These are phyloP conservation scores for Sinocyclocheilus rhinocerous DNA, from an alignment of 2,113 vertebrate species.

Conservation along the genomic window DNA sequence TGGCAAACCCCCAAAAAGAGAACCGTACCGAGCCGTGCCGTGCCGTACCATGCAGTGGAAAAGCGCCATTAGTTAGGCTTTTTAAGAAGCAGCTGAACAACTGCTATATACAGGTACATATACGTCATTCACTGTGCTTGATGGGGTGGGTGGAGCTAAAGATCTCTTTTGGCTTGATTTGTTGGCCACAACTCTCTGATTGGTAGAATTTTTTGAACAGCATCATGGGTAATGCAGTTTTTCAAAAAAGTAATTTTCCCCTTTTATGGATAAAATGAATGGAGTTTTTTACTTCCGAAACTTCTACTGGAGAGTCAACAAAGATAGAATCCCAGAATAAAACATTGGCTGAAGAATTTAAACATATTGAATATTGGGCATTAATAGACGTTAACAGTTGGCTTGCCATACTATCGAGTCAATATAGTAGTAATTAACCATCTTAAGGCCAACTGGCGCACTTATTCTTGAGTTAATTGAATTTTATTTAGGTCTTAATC, in stretches of 20 bases:
- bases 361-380: background rate
- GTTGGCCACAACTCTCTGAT: too few relatives aligned
- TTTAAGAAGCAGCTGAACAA: too few relatives aligned
- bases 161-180: too few relatives aligned
- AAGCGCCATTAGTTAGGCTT: too few relatives aligned
- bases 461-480: constrained; percentile 9
- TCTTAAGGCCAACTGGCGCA: background rate
- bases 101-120: too few relatives aligned
- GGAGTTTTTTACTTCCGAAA: background rate
- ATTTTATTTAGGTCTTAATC: constrained; percentile 11
- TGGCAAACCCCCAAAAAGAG: too few relatives aligned
- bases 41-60: too few relatives aligned
- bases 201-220: too few relatives aligned
- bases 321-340: background rate
- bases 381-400: background rate
- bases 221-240: too few relatives aligned
- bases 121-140: too few relatives aligned
- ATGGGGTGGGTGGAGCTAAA: too few relatives aligned
- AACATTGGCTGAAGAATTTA: background rate
- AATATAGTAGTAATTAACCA: background rate
- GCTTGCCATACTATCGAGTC: background rate
- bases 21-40: too few relatives aligned
- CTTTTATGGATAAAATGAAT: background rate
- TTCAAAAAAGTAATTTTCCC: background rate
- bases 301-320: background rate